A percentile compares a stretch with the other conserved stretches of the same genome.
phyloP scores from a whole-genome alignment of 2,888 invertebrate species.

The Brachyptera risi region DNA sequence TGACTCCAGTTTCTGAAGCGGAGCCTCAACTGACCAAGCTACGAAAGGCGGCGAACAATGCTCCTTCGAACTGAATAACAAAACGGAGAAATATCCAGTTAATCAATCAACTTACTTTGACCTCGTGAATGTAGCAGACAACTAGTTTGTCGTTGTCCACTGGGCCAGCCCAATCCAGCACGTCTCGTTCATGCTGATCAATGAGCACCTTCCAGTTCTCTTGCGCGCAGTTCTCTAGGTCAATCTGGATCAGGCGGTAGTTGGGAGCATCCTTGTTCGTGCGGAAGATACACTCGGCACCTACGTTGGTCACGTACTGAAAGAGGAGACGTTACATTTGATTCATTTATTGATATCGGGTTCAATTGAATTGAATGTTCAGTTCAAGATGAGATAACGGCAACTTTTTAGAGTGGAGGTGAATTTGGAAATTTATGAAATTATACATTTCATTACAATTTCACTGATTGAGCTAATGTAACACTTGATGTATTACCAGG shows the following conservation, averaged over 20 bases:
- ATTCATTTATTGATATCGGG: too few species aligned
- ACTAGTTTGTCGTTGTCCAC: constrained; percentile 84
- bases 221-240: constrained; percentile 65
- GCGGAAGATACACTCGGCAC: constrained; percentile 74
- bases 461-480: too few species aligned
- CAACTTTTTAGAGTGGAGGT: neutral
- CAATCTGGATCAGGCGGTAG: constrained; percentile 81
- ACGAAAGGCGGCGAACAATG: too few species aligned
- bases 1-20: too few species aligned
- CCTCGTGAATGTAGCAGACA: constrained; percentile 87
- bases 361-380: constrained; percentile 5
- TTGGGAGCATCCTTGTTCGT: constrained; percentile 94
- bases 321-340: too few species aligned
- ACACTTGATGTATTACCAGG: too few species aligned
- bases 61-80: too few species aligned
- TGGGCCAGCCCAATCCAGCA: constrained; percentile 83
- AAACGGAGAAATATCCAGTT: too few species aligned
- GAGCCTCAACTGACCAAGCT: too few species aligned
- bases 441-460: too few species aligned
- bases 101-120: constrained; percentile 65
- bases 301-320: constrained; percentile 88
- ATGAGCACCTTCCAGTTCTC: constrained; percentile 81
- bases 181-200: constrained; percentile 78
- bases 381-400: neutral
- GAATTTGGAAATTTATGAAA: too few species aligned